These are phyloP conservation scores for Sinocyclocheilus anshuiensis DNA, from an alignment of 2,113 vertebrate species.

Conservation along the genomic window DNA sequence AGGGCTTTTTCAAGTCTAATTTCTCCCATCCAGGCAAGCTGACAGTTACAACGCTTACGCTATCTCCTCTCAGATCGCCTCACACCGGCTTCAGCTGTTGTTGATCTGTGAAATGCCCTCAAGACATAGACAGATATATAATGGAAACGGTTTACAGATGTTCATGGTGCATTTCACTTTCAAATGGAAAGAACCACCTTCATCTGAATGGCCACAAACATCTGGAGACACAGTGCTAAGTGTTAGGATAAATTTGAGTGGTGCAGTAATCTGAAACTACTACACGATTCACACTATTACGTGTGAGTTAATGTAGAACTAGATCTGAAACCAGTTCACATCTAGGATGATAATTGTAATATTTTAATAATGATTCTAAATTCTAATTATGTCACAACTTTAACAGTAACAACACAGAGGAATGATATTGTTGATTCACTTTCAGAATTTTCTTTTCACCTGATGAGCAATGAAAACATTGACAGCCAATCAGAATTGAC, in stretches of 20 bases:
- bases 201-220: conserved; percentile 4
- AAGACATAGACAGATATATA: conserved; percentile 14
- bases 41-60: conserved; percentile 30
- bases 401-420: too few relatives aligned
- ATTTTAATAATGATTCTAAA: neutral
- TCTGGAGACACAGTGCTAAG: conserved; percentile 4
- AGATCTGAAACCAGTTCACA: neutral
- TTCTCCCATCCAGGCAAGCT: conserved; percentile 7
- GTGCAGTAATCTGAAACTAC: neutral
- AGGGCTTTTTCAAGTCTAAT: conserved; percentile 6
- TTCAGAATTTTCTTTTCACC: neutral
- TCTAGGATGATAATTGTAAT: neutral
- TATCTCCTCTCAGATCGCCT: conserved; percentile 26
- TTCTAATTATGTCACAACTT: neutral
- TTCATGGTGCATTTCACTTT: conserved; percentile 20
- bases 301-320: neutral
- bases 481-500: neutral
- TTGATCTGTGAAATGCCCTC: conserved; percentile 34
- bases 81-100: conserved; percentile 37
- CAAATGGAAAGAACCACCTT: conserved; percentile 15
- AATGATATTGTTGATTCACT: neutral
- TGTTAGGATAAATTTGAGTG: neutral
- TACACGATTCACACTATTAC: neutral
- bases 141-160: conserved; percentile 39
- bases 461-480: neutral